Percentiles rank a stretch among this genome's conserved stretches.
Evolutionary conservation across 1,140 invertebrate genomes (phyloP).

Genomic region (Phymastichus coffea): DNA sequence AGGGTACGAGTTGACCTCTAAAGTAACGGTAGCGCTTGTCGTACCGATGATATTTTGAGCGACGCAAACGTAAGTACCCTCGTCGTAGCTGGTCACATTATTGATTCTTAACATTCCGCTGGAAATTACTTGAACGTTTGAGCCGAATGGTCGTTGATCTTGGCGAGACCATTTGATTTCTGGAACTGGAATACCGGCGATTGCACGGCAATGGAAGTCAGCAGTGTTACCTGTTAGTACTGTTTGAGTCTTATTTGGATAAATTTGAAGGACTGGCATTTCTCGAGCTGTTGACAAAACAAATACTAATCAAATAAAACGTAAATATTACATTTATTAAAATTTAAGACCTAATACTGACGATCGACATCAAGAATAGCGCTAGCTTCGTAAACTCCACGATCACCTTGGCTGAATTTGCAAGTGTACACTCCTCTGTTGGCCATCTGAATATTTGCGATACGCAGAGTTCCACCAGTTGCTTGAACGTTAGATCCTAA

Average conservation of each 20-base stretch:
- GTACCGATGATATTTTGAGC: conserved; percentile 78
- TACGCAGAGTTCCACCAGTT: conserved; percentile 68
- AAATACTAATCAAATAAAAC: too few species aligned
- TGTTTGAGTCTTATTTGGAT: conserved; percentile 66
- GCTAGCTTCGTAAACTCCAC: conserved; percentile 64
- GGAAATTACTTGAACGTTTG: conserved; percentile 64
- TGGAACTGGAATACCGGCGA: conserved; percentile 75
- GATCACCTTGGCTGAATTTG: conserved; percentile 60
- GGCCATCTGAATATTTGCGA: conserved; percentile 67
- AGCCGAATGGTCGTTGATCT: conserved; percentile 67
- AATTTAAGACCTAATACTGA: too few species aligned
- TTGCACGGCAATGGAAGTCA: conserved; percentile 76
- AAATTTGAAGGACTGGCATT: conserved; percentile 74
- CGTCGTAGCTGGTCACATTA: conserved; percentile 62
- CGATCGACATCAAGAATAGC: conserved; percentile 84
- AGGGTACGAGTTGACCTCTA: conserved; percentile 69
- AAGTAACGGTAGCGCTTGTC: conserved; percentile 62
- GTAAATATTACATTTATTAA: too few species aligned
- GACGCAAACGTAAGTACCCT: conserved; percentile 80
- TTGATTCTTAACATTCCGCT: conserved; percentile 71
- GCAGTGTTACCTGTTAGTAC: conserved; percentile 67
- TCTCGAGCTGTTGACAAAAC: too few species aligned
- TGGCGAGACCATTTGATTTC: conserved; percentile 73
- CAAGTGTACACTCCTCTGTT: conserved; percentile 84
- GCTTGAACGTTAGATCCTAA: conserved; percentile 65